Base-by-base conservation (phyloP, 2,888 invertebrate genomes). In the Magallana nippona region DNA sequence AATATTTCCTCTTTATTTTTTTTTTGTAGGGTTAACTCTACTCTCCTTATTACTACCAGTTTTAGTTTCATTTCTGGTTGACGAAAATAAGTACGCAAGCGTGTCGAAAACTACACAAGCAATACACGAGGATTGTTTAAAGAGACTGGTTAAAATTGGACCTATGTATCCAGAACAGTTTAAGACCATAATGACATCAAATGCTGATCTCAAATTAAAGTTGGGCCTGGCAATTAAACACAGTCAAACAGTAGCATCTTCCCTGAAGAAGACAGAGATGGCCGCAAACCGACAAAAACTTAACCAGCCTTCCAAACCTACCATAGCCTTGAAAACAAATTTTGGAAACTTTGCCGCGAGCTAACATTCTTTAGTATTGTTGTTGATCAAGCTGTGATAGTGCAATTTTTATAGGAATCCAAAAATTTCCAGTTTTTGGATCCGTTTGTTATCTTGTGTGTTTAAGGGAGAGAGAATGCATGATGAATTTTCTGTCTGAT, bases 111-210 rank as follows among this genome's bases (percentile, higher is more conserved):
- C 88, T 17, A 79, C 88, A 10, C 87, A 86, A 55, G 81, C 87
- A 32, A 95, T 98, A 71, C 98, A 99, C 94, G 98, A 98, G 88
- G 96, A 97, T 91, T 97, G 98, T 87, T 95, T 99, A 89, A 96
- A 97, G 89, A 97, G 97, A 96, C 96, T 99, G 22, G 97, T 98
- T 90, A 96, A 97, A 92, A 97, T 98, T 90, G 99, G 98, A 0
- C 98, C 98, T 0, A 97, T 97, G 93, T 97, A 98, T 95, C 98
- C 98, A 27, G 96, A 97, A 96, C 98, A 98, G 94, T 98, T 99
- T 94, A 97, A 98, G 93, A 96, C 96, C 17, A 95, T 99, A 91
- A 98, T 99, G 97, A 96, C 96, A 44, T 97, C 97, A 91, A 97
- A 97, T 0, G 95, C 96, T 0, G 97, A 97, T 84, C 95, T 98